Base-by-base conservation (phyloP, 2,797 vertebrate species). In the Onychomys leucogaster region DNA sequence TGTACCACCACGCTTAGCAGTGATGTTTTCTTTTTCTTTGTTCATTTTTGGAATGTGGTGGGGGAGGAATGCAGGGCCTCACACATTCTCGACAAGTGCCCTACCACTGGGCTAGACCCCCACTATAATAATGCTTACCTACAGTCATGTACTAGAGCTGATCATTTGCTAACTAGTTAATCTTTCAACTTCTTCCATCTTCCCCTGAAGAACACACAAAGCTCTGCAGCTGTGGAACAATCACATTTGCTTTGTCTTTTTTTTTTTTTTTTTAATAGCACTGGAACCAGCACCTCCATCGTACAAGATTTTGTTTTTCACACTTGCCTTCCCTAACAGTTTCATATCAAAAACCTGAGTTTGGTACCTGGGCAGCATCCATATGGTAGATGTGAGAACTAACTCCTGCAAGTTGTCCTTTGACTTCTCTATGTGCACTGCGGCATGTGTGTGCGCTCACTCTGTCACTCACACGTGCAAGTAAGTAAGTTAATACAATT, bases 221-320 rank as follows among this genome's bases (percentile, higher is more conserved):
- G n/a, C 61, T 77, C 84, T 96, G 89, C 73, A 59, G 55, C 55
- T 88, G 57, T 85, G 46, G 88, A 52, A 92, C 52, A 95, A 55
- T 71, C 65, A 29, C 49, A 87, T 57, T 69, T 85, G 4, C 32
- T n/a, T 69, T 52, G 19, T 69, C 63, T 52, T 85, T 85, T 69
- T 27, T 49, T 46, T n/a, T n/a, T n/a, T n/a, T n/a, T n/a, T n/a
- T n/a, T 16, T 76, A 52, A 55, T 5, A 27, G 21, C 41, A 25
- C 32, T n/a, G 34, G 34, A 19, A 52, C 13, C 12, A 8, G 49
- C 21, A 69, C 21, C 7, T 49, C 29, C 63, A 86, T 11, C 13
- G 52, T n/a, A 69, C 32, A 10, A 52, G 16, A 86, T 10, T 71
- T 55, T 87, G 65, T n/a, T 55, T 86, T 71, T 71, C 46, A 37